Percentiles rank a stretch among this genome's conserved stretches.
Conservation (phyloP, 2,888 invertebrate species). For the Anoncus sp. region DNA sequence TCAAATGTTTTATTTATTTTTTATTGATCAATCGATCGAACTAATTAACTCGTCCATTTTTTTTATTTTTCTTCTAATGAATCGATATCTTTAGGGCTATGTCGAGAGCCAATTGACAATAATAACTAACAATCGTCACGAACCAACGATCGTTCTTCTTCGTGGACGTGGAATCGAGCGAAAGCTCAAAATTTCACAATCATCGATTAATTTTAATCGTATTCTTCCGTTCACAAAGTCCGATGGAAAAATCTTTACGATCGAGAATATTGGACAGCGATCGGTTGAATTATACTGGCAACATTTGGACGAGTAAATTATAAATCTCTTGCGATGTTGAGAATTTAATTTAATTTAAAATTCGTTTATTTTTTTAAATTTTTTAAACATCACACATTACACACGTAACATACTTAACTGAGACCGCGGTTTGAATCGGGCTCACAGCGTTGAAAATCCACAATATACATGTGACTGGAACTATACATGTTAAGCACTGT, state of each 20-base stretch:
- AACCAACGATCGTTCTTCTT: constrained; percentile 83
- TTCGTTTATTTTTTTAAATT: too few species aligned
- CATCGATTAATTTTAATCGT: constrained; percentile 86
- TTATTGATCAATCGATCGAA: too few species aligned
- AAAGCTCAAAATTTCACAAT: constrained; percentile 84
- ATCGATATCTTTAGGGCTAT: constrained; percentile 74
- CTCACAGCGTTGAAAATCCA: too few species aligned
- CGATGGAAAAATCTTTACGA: constrained; percentile 85
- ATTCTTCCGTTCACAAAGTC: constrained; percentile 87
- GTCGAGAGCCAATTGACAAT: constrained; percentile 78
- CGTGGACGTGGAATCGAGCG: constrained; percentile 85
- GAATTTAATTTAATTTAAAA: neutral
- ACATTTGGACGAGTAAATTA: constrained; percentile 87
- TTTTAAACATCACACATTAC: too few species aligned
- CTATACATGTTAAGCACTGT: too few species aligned
- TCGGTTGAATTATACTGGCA: constrained; percentile 89
- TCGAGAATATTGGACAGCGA: constrained; percentile 87
- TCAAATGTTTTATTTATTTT: too few species aligned
- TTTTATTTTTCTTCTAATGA: neutral
- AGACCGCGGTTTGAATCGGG: too few species aligned
- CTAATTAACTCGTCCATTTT: neutral
- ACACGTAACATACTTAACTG: too few species aligned
- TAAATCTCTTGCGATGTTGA: neutral
- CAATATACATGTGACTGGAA: too few species aligned
- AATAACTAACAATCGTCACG: constrained; percentile 84